Evolutionary conservation across 92 coral and sea anemone genomes (phyloP).

Genomic region (Phenganax subtilis): DNA sequence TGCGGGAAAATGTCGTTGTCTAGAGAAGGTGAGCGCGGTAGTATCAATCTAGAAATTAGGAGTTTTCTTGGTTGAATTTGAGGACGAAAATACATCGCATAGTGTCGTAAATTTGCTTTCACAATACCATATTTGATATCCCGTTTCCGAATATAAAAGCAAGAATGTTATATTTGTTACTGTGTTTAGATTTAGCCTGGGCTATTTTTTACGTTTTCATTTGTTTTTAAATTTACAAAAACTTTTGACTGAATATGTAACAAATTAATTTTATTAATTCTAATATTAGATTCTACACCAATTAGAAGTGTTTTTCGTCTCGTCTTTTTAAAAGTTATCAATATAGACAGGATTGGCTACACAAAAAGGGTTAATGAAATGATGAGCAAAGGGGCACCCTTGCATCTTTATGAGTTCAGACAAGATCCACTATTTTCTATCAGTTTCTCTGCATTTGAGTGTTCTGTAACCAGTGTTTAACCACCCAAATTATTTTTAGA

Average conservation of each 20-base stretch:
- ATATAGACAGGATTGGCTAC: too few relatives aligned
- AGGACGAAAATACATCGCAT: neutral
- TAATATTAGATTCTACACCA: neutral
- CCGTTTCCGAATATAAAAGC: slow-evolving; percentile 3
- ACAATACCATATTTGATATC: neutral
- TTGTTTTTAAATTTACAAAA: neutral
- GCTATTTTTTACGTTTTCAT: neutral
- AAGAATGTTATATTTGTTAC: neutral
- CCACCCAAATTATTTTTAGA: neutral
- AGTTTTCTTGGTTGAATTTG: neutral
- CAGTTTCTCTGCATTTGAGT: too few relatives aligned
- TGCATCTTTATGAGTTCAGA: too few relatives aligned
- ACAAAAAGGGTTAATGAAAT: too few relatives aligned
- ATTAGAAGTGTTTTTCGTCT: neutral
- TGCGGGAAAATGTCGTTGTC: slow-evolving; percentile 21
- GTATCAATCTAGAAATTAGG: neutral
- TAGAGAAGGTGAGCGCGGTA: slow-evolving; percentile 17
- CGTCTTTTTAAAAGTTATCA: neutral
- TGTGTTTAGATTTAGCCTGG: neutral
- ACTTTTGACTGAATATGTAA: neutral
- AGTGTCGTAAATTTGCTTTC: neutral
- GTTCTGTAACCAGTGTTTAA: neutral
- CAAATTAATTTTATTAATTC: neutral
- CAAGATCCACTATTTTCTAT: too few relatives aligned
- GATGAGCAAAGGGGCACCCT: too few relatives aligned